Base-by-base conservation (phyloP, 2,113 vertebrate species). In the Macquaria australasica region DNA sequence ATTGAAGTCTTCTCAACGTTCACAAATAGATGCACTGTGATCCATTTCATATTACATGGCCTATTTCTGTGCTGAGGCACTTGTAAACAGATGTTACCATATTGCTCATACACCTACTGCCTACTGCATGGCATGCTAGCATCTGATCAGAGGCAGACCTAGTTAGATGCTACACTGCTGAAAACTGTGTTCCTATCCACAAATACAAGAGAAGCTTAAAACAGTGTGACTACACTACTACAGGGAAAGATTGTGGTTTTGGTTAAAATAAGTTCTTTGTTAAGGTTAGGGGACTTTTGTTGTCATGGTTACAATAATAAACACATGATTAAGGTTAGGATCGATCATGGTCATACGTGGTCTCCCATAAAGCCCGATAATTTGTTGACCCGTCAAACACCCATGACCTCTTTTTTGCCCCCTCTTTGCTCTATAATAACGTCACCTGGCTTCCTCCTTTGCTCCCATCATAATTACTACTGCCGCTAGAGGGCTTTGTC, bases 11-110 rank as follows among this genome's bases (percentile, higher is more conserved):
- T 18, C 18, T 59, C 10, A 16, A 39, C 1, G 4, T n/a, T 63
- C 58, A 34, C 37, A 15, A 34, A 39, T 28, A 60, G 8, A 71
- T 20, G 60, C 12, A 31, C 48, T 82, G 45, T 50, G 55, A 73
- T 50, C 59, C 41, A n/a, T 59, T 72, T 84, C 31, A 51, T 70
- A 64, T 51, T 55, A 31, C 63, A 68, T 31, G 25, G 9, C n/a
- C 66, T 68, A n/a, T 77, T 86, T 82, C 55, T 63, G 34, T 55
- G 60, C 50, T 25, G 41, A 69, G 10, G 23, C 39, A 45, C 58
- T 62, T 59, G 28, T n/a, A 51, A 56, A 63, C 45, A 62, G 18
- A 68, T 25, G n/a, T 56, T 23, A 63, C 45, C 0, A 50, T 60
- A 3, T 11, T 45, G 60, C 45, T 62, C 34, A 59, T 5, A 23